A percentile compares a stretch with the other conserved stretches of the same genome.
Conservation (phyloP, 2,113 vertebrate genomes). For the Ailuropoda melanoleuca region DNA sequence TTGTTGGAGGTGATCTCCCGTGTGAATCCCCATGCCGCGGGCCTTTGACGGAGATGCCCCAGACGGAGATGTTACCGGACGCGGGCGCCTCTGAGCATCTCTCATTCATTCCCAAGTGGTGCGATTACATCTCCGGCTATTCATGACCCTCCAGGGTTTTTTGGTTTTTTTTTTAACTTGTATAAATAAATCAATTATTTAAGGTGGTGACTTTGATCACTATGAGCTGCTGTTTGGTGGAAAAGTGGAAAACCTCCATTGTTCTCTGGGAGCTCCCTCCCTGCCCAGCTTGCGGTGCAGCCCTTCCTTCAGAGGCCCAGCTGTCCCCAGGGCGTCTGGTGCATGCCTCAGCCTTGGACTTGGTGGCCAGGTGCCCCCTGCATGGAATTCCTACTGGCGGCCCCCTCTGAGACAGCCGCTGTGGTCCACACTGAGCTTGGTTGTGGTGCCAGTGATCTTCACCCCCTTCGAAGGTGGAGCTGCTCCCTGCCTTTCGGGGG, state of each 20-base stretch:
- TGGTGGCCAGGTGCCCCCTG: constrained; percentile 51
- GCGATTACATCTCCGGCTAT: constrained; percentile 77
- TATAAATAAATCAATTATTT: constrained; percentile 85
- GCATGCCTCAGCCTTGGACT: constrained; percentile 62
- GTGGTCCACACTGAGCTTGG: background rate
- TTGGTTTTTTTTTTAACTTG: constrained; percentile 51
- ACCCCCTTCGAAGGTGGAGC: constrained; percentile 63
- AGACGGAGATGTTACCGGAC: constrained; percentile 75
- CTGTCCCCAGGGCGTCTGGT: constrained; percentile 44
- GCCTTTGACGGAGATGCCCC: constrained; percentile 81
- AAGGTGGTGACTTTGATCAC: constrained; percentile 83
- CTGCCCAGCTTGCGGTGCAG: constrained; percentile 49
- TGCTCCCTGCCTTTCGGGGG: constrained; percentile 26
- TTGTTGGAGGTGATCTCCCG: constrained; percentile 79
- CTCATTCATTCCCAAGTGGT: constrained; percentile 77
- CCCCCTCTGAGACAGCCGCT: constrained; percentile 28
- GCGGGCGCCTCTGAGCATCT: constrained; percentile 73
- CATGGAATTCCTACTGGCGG: constrained; percentile 58
- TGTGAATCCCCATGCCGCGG: constrained; percentile 67
- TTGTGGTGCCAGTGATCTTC: background rate
- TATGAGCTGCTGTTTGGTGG: constrained; percentile 61
- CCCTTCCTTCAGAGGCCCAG: constrained; percentile 1
- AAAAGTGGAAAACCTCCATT: constrained; percentile 65
- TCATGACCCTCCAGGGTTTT: constrained; percentile 75
- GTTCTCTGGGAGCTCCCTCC: constrained; percentile 53